A percentile compares a stretch with the other conserved stretches of the same genome.
Conservation (phyloP, 2,113 vertebrate species). For the Lethenteron camtschaticum region DNA sequence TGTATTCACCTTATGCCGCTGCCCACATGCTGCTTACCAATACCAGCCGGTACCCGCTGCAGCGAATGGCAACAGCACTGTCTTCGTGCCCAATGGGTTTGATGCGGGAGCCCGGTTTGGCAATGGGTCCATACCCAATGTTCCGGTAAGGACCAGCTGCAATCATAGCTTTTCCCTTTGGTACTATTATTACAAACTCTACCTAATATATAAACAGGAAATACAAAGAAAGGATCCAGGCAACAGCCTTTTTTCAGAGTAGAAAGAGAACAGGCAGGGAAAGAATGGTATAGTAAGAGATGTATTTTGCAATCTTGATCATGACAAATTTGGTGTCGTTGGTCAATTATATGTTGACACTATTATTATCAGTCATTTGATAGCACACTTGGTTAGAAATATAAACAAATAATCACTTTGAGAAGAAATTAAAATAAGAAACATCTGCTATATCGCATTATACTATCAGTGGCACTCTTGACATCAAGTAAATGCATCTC, state of each 20-base stretch:
- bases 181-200: background rate
- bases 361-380: no score
- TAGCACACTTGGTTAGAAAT: no score
- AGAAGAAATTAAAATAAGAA: no score
- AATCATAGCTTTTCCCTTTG: background rate
- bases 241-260: background rate
- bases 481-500: no score
- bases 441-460: no score
- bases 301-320: background rate
- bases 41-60: no score
- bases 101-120: conserved; percentile 3
- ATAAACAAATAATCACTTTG: no score
- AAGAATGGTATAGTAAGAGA: background rate
- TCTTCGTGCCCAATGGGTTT: background rate
- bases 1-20: no score
- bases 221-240: background rate
- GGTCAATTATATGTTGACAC: background rate
- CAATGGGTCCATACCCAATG: background rate
- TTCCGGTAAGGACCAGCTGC: conserved; percentile 1
- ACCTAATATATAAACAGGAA: background rate
- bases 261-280: background rate
- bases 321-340: background rate
- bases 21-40: no score
- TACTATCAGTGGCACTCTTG: no score
- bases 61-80: background rate